These are phyloP conservation scores for Xenopus tropicalis DNA, from an alignment of 2,113 vertebrate species.

Conservation along the genomic window DNA sequence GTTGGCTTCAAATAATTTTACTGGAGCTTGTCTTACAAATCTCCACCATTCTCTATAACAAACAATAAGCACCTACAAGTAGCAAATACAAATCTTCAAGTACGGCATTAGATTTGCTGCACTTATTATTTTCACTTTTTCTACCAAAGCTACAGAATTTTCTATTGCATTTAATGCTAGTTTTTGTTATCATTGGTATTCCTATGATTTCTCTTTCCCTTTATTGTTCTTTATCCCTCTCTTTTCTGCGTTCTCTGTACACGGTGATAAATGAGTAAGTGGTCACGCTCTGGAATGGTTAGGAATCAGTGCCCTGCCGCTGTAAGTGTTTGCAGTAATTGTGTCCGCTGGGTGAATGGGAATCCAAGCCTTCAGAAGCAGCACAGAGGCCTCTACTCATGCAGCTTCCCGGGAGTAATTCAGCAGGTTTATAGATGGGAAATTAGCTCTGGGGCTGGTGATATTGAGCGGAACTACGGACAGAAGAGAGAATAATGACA, in stretches of 20 bases:
- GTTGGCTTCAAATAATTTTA: too few species aligned
- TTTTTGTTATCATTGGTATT: neutral
- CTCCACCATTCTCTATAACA: too few species aligned
- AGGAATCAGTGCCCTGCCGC: slow-evolving; percentile 41
- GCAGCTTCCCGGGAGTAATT: slow-evolving; percentile 43
- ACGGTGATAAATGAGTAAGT: slow-evolving; percentile 34
- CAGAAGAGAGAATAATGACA: slow-evolving; percentile 43
- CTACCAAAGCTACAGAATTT: too few species aligned
- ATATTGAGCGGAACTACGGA: slow-evolving; percentile 45
- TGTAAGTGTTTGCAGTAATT: slow-evolving; percentile 44
- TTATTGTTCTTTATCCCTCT: slow-evolving; percentile 56
- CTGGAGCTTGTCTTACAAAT: too few species aligned
- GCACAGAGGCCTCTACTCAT: slow-evolving; percentile 37
- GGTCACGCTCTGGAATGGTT: slow-evolving; percentile 41
- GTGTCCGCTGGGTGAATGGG: slow-evolving; percentile 44
- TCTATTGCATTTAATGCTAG: too few species aligned
- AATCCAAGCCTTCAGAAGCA: slow-evolving; percentile 43
- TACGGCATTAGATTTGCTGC: too few species aligned
- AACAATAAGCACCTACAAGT: too few species aligned
- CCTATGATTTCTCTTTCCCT: slow-evolving; percentile 42
- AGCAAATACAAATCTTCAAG: too few species aligned
- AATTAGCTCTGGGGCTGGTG: slow-evolving; percentile 43
- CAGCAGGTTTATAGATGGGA: slow-evolving; percentile 44
- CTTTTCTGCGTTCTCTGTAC: slow-evolving; percentile 33
- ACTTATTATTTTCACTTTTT: too few species aligned